Evolutionary conservation across 2,113 vertebrate genomes (phyloP).

Genomic region (Chaetodon trifascialis): DNA sequence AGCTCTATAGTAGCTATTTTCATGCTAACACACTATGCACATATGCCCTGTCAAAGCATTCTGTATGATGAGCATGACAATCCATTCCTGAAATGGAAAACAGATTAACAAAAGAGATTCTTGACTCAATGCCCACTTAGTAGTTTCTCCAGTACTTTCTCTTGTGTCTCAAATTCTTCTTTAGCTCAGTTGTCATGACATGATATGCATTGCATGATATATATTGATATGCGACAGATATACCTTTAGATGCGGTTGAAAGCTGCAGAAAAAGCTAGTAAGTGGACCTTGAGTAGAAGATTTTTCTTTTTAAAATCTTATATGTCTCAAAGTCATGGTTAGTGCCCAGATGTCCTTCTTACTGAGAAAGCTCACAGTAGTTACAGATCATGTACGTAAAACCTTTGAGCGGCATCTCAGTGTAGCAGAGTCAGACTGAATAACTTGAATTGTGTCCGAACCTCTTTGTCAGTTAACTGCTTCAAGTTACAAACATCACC

Average conservation of each 20-base stretch:
- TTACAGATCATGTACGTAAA: constrained; percentile 18
- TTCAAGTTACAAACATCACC: constrained; percentile 16
- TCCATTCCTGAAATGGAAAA: constrained; percentile 3
- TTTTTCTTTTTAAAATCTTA: constrained; percentile 2
- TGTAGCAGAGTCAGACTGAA: constrained; percentile 1
- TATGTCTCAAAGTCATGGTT: constrained; percentile 4
- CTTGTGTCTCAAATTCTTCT: background rate
- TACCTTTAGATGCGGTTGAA: background rate
- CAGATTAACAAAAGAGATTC: background rate
- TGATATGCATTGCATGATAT: background rate
- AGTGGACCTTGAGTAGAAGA: constrained; percentile 9
- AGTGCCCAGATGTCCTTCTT: constrained; percentile 28
- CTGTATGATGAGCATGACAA: background rate
- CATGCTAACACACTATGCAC: constrained; percentile 15
- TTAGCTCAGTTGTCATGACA: background rate
- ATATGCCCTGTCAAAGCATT: constrained; percentile 1
- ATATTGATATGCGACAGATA: background rate
- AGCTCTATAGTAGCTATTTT: background rate
- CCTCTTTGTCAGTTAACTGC: constrained; percentile 34
- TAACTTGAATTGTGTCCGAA: constrained; percentile 20
- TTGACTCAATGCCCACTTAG: background rate
- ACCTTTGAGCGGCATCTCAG: constrained; percentile 28
- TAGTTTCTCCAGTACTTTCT: constrained; percentile 8
- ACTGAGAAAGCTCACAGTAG: constrained; percentile 16
- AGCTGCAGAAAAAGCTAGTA: background rate